Base-by-base conservation (phyloP, 2,888 invertebrate species). In the Zonitis immaculata region DNA sequence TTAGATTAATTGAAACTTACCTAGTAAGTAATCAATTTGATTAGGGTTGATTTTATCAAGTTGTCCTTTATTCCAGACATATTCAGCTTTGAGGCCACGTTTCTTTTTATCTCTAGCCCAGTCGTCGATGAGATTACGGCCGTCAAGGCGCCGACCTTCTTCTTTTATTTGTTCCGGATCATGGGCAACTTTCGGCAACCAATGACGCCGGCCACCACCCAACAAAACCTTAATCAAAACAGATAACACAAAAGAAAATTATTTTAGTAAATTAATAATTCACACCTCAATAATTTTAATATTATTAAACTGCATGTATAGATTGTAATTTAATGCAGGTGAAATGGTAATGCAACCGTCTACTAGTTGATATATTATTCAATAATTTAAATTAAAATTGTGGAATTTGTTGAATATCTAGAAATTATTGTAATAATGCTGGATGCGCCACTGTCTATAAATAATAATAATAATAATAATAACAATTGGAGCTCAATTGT, bases 121-220 rank as follows among this genome's bases (percentile, higher is more conserved):
- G 71, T 88, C 88, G 73, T 89, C 86, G 52, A 89, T 86, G 48
- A 91, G 80, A 74, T 91, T 88, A 56, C 88, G 78, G 1, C 88
- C 88, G 67, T 91, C 91, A 14, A 87, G 75, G 59, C 88, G 79
- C 64, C 87, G 78, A 0, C 88, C 88, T 70, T 87, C 86, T 57
- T 87, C 82, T 55, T 82, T 83, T 0, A 82, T 80, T 68, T 82
- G 82, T 68, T 87, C 87, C 0, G 86, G 86, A 66, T 88, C 88
- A 61, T 79, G 77, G 0, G 85, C 84, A 27, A 87, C 83, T 64
- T 84, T 87, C 4, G 89, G 87, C 42, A 89, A 76, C 77, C 89
- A 89, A 67, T 88, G 87, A 42, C 87, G 79, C 61, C 89, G 78
- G 0, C 90, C 90, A 1, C 90, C 90, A 1, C 90, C 90, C 71